Conservation (phyloP, 2,888 invertebrate genomes). For the Andricus curvator region DNA sequence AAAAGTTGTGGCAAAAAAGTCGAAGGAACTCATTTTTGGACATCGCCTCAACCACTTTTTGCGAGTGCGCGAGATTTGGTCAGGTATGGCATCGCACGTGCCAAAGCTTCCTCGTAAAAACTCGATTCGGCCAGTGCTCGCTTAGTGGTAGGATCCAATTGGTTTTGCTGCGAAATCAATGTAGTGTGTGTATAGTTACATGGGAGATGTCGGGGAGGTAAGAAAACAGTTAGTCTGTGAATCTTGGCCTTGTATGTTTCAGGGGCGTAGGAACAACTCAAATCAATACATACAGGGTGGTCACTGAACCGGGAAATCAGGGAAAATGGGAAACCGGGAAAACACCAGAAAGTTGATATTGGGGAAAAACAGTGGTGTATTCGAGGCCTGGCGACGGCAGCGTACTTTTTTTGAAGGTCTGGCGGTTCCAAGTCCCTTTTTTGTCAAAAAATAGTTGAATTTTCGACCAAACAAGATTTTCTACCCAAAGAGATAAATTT, state of each 20-base stretch:
- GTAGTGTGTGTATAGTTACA: constrained; percentile 16
- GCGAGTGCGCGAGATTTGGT: constrained; percentile 5
- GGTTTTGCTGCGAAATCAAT: constrained; percentile 15
- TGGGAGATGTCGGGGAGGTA: background rate
- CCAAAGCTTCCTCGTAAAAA: constrained; percentile 5
- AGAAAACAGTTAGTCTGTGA: constrained; percentile 12
- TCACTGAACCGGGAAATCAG: background rate
- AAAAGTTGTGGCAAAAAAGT: background rate
- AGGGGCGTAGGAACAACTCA: background rate
- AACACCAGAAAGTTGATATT: too few species aligned
- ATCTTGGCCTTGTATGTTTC: constrained; percentile 18
- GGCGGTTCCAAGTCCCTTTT: too few species aligned
- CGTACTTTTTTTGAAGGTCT: too few species aligned
- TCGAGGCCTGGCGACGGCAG: too few species aligned
- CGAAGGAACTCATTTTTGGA: background rate
- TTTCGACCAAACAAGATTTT: too few species aligned
- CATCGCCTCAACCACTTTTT: constrained; percentile 5
- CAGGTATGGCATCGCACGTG: constrained; percentile 14
- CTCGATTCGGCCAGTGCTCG: constrained; percentile 18
- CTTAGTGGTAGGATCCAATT: constrained; percentile 19
- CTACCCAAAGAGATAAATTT: too few species aligned
- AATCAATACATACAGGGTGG: background rate
- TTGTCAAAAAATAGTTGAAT: too few species aligned
- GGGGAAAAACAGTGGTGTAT: too few species aligned
- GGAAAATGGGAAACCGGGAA: too few species aligned